These are phyloP conservation scores for Noctilio leporinus DNA, from an alignment of 2,113 vertebrate species.

Conservation along the genomic window DNA sequence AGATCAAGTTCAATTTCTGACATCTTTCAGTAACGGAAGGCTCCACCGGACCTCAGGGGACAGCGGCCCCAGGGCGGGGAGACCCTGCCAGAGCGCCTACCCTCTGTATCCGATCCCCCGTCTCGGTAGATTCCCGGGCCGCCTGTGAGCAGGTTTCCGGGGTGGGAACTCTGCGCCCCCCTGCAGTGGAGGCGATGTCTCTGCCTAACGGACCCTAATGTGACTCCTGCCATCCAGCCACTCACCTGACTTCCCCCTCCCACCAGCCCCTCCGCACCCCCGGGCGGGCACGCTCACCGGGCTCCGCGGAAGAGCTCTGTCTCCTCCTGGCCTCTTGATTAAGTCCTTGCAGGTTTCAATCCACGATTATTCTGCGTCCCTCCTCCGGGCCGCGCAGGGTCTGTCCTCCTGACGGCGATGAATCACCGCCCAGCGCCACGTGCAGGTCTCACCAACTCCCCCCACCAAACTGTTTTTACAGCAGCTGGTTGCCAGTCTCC, in stretches of 20 bases:
- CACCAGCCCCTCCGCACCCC: not conserved
- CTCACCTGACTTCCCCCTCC: not conserved
- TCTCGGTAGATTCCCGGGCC: not conserved
- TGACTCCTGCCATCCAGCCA: not conserved
- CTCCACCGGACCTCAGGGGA: no score
- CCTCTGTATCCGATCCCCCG: no score
- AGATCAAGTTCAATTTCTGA: no score
- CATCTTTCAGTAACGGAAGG: no score
- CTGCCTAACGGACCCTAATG: not conserved
- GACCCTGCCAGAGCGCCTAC: not conserved
- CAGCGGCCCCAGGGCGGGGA: no score
- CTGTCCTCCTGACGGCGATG: slow-evolving; percentile 57
- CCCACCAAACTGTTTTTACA: slow-evolving; percentile 70
- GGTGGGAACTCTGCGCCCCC: not conserved
- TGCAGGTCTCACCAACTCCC: slow-evolving; percentile 57
- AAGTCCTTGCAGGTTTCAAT: slow-evolving; percentile 64
- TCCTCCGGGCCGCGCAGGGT: slow-evolving; percentile 61
- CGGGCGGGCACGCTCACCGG: not conserved
- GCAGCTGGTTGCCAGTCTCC: slow-evolving; percentile 63
- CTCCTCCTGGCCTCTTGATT: slow-evolving; percentile 54
- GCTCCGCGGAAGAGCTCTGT: not conserved
- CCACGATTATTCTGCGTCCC: slow-evolving; percentile 48
- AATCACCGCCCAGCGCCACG: slow-evolving; percentile 61
- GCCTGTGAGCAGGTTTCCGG: not conserved
- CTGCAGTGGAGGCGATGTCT: not conserved